A percentile compares a stretch with the other conserved stretches of the same genome.
Evolutionary conservation across 1,140 invertebrate genomes (phyloP).

Genomic region (Drosophila orosa): DNA sequence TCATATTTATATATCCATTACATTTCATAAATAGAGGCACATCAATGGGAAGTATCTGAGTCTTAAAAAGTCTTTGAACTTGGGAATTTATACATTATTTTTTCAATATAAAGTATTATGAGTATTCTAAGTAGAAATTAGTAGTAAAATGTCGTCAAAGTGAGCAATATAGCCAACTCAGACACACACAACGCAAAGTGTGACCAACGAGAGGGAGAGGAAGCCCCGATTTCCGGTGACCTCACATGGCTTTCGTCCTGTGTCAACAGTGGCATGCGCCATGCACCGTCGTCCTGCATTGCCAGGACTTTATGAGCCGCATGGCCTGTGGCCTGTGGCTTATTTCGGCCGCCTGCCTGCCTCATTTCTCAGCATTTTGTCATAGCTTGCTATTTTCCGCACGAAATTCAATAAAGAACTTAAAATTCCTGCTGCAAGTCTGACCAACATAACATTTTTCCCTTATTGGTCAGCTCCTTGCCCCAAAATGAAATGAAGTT

Average conservation of each 20-base stretch:
- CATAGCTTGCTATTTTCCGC: slow-evolving; percentile 57
- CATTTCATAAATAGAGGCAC: too few relatives aligned
- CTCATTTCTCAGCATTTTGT: slow-evolving; percentile 49
- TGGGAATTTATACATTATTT: not conserved
- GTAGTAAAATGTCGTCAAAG: slow-evolving; percentile 3
- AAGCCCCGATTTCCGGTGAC: slow-evolving; percentile 5
- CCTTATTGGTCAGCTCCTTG: slow-evolving; percentile 19
- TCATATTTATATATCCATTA: too few relatives aligned
- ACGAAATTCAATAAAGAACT: slow-evolving; percentile 70
- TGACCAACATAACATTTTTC: slow-evolving; percentile 16
- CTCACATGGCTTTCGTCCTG: slow-evolving; percentile 19
- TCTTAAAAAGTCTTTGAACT: not conserved
- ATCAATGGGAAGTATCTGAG: too few relatives aligned
- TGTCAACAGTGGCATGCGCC: slow-evolving; percentile 28
- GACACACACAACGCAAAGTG: not conserved
- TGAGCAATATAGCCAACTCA: slow-evolving; percentile 20
- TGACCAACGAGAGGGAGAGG: not conserved
- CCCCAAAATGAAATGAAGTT: not conserved
- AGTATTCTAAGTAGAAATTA: not conserved
- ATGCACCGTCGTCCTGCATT: slow-evolving; percentile 25
- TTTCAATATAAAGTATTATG: not conserved
- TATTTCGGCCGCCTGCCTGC: slow-evolving; percentile 14
- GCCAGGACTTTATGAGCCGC: slow-evolving; percentile 32
- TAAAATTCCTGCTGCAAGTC: slow-evolving; percentile 33
- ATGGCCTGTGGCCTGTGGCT: slow-evolving; percentile 43